Base-by-base conservation (phyloP, 2,113 vertebrate genomes). In the Vireo altiloquus region DNA sequence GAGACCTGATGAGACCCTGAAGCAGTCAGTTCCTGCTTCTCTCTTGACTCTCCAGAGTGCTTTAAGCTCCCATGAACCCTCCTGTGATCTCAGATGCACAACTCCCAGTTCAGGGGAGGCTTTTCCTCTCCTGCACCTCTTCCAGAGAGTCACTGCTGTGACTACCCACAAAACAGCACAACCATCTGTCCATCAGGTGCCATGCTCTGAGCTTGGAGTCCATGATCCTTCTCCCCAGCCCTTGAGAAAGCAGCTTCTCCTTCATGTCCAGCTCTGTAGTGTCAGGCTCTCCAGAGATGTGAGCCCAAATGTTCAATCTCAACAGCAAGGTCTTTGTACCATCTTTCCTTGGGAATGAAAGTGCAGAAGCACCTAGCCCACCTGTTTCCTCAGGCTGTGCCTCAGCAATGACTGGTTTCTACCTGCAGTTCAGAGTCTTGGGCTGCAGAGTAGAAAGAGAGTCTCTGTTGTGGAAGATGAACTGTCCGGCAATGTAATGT, bases 401-500 rank as follows among this genome's bases (percentile, higher is more conserved):
- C 64, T 61, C 71, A 84, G 74, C 79, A 54, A 3, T 5, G 13
- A 53, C 57, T 78, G 52, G 21, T 69, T 94, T 60, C 35, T 49
- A 35, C 15, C 69, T 75, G 61, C 75, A 70, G 8, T n/a, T 65
- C 56, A 81, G 57, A 80, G 65, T 6, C 64, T 59, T 44, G 75
- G 65, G 77, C 93, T 70, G 63, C 68, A 59, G 37, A 19, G n/a
- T n/a, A n/a, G n/a, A n/a, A n/a, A n/a, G 75, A 68, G 52, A 42
- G 13, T 50, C 60, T 64, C 44, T 68, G 4, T 2, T 66, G 52
- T 31, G 46, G 74, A 37, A 74, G 28, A 49, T 33, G 30, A 13
- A 19, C 44, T 68, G 84, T 37, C 63, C 0, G 0, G 49, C 66
- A 17, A 3, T 9, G 11, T 23, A 54, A 19, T 0, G 1, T 13